Evolutionary conservation across 2,113 vertebrate species (phyloP).

Genomic region (Nesogale talazaci): DNA sequence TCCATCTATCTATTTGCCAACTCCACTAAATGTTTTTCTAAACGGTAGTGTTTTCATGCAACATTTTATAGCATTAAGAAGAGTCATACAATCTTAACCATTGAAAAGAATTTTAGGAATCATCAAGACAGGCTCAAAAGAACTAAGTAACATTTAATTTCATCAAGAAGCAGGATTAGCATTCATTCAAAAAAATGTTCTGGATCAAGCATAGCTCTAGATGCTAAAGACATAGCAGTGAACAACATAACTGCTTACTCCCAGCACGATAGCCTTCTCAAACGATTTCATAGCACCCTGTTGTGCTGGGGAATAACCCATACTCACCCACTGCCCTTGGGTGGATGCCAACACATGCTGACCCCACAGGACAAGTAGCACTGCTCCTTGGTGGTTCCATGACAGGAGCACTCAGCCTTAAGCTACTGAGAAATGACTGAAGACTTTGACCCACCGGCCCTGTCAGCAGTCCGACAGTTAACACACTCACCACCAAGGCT

Average conservation of each 20-base stretch:
- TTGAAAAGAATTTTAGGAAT: background rate
- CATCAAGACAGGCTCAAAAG: background rate
- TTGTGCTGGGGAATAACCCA: constrained; percentile 22
- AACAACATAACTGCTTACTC: constrained; percentile 34
- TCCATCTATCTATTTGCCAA: background rate
- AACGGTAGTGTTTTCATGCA: background rate
- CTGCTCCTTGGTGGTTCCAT: no score
- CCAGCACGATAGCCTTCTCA: background rate
- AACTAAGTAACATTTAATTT: background rate
- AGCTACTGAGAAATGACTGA: no score
- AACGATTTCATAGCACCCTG: background rate
- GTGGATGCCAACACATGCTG: no score
- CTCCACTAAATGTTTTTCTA: constrained; percentile 14
- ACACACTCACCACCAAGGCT: no score
- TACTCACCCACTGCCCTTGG: no score
- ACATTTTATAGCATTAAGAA: constrained; percentile 10
- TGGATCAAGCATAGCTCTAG: background rate
- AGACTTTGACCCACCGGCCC: no score
- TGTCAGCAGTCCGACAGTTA: no score
- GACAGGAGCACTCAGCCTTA: no score
- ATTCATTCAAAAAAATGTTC: constrained; percentile 1
- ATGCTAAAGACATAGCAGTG: background rate
- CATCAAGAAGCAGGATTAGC: background rate
- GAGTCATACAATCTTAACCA: background rate
- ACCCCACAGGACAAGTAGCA: no score